Evolutionary conservation across 1,140 invertebrate species (phyloP), one percentile per base, ranked within the genome.

Genomic region (Cecropterus lyciades): DNA sequence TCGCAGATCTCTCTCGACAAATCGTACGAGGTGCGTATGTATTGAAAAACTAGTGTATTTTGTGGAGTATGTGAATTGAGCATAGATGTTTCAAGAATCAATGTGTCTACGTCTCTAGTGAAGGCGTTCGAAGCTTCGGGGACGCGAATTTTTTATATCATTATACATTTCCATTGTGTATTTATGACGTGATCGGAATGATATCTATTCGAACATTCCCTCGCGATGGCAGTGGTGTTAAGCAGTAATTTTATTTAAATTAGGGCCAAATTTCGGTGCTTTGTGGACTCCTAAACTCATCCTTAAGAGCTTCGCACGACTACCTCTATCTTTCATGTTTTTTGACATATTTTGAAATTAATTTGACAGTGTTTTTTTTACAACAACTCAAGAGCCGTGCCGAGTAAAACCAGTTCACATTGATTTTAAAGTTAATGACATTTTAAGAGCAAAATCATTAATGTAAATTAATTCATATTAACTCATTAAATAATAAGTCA

Each of bases 211-310:
- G 10, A 51, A 78, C 76, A 75, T 78, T 78, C 76, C 76, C 70
- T 46, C 62, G 70, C 60, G 48, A 24, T 74, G 51, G 57, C 63
- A 66, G 66, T 70, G 59, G 59, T 70, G 60, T 72, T 68, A 63
- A 55, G 52, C 65, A 60, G 37, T 63, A 43, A 30, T 45, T 66
- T 60, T 56, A 64, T 45, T 65, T 52, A 63, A 49, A 60, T 67
- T 45, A 55, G 66, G 30, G 69, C 64, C 75, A 72, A 70, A 56
- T 68, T 53, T 68, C 63, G 69, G 71, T 77, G 67, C 64, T 72
- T 72, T 60, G 68, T 59, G 48, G 16, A 56, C 17, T 42, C 42
- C 13, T 17, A 56, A 16, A 56, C 53, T 40, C 13, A 33, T 40
- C 48, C 48, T 49, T 30, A 10, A 43, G 27, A 17, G 60, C 16